phyloP scores from a whole-genome alignment of 1,140 invertebrate species.

The Drosophila nebulosa region DNA sequence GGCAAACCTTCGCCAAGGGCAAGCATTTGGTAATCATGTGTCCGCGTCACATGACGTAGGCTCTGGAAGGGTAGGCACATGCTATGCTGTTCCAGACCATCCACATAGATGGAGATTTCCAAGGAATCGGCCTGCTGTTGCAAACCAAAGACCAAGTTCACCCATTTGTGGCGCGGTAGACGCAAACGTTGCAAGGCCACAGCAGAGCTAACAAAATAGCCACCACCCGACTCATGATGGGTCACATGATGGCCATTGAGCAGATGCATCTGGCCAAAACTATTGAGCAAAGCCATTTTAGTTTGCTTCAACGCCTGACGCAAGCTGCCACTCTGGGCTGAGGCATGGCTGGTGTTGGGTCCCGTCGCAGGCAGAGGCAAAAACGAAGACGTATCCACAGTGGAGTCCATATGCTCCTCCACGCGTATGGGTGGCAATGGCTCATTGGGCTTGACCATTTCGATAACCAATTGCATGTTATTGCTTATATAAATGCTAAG shows the following conservation, averaged over 20 bases:
- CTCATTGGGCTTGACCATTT: constrained; percentile 66
- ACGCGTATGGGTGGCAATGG: constrained; percentile 39
- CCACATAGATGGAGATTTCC: constrained; percentile 53
- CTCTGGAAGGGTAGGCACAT: constrained; percentile 56
- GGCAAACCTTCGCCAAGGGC: constrained; percentile 61
- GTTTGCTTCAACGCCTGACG: constrained; percentile 72
- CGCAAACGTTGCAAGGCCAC: constrained; percentile 56
- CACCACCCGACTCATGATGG: constrained; percentile 11
- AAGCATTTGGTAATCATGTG: constrained; percentile 64
- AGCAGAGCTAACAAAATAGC: constrained; percentile 50
- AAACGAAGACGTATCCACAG: constrained; percentile 17
- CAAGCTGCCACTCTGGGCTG: constrained; percentile 40
- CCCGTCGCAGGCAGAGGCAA: constrained; percentile 3
- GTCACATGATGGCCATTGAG: constrained; percentile 51
- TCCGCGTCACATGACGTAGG: constrained; percentile 35
- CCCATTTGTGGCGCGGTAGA: constrained; percentile 67
- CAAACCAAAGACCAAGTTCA: constrained; percentile 64
- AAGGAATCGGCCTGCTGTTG: constrained; percentile 48
- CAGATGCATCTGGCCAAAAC: constrained; percentile 73
- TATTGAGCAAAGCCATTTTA: constrained; percentile 68
- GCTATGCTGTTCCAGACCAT: constrained; percentile 67
- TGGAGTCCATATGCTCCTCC: constrained; percentile 51
- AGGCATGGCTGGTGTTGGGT: background rate
- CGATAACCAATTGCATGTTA: constrained; percentile 66
- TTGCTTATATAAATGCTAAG: constrained; percentile 69